phyloP scores from a whole-genome alignment of 2,113 vertebrate species.

The Saccopteryx leptura region DNA sequence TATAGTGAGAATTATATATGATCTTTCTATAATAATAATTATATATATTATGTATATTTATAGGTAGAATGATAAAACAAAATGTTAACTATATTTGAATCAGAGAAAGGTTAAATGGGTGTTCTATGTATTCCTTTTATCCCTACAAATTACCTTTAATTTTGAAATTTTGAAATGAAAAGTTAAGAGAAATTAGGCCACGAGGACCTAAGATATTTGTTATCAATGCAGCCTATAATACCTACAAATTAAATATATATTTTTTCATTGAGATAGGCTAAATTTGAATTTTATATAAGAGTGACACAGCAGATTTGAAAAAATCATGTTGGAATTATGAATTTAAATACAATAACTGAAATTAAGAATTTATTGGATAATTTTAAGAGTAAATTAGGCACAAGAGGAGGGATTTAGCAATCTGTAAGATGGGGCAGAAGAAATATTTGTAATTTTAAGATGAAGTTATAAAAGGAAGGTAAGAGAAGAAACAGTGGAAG shows the following conservation, averaged over 20 bases:
- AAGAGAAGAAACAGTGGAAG: neutral
- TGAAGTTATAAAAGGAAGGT: neutral
- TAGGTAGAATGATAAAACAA: neutral
- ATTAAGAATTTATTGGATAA: neutral
- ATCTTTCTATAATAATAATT: neutral
- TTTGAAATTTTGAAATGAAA: neutral
- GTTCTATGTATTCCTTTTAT: neutral
- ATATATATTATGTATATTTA: neutral
- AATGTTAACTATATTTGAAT: neutral
- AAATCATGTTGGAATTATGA: constrained; percentile 18
- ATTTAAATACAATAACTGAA: constrained; percentile 40
- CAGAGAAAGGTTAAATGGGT: neutral
- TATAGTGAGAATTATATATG: neutral
- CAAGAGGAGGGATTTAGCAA: neutral
- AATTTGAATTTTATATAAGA: neutral
- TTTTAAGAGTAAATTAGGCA: neutral
- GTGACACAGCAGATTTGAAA: neutral
- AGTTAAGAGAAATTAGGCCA: neutral
- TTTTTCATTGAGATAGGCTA: neutral
- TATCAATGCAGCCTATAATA: neutral
- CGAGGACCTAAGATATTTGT: neutral
- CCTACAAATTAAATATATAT: neutral
- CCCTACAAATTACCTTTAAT: neutral
- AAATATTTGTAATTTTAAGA: neutral
- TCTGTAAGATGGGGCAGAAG: neutral